Percentiles rank a stretch among this genome's conserved stretches.
Conservation (phyloP, 2,797 vertebrate genomes). For the Champsocephalus gunnari region DNA sequence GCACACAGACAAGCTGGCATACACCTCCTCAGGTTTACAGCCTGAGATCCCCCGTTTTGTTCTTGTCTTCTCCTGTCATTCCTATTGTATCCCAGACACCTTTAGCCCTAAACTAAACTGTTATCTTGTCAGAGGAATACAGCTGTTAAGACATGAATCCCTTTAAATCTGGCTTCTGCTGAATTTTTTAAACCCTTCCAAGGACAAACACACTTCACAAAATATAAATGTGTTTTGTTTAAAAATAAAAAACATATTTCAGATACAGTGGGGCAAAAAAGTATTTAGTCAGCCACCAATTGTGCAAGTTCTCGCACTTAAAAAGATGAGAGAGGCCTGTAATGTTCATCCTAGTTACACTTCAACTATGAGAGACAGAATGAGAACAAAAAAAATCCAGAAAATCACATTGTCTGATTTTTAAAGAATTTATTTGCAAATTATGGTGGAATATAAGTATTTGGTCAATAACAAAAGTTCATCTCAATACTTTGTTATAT, state of each 20-base stretch:
- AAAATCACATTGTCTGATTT: too few relatives aligned
- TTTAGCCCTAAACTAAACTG: constrained; percentile 1
- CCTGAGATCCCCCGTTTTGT: constrained; percentile 1
- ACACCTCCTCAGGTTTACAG: constrained; percentile 2
- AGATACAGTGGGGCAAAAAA: neutral
- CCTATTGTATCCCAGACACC: neutral
- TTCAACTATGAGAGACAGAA: too few relatives aligned
- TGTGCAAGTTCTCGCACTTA: too few relatives aligned
- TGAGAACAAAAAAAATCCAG: too few relatives aligned
- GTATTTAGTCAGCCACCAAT: too few relatives aligned
- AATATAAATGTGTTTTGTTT: neutral
- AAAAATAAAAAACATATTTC: neutral
- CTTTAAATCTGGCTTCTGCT: constrained; percentile 22
- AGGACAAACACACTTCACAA: constrained; percentile 1
- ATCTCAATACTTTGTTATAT: too few relatives aligned
- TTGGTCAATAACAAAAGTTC: too few relatives aligned
- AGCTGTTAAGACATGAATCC: neutral
- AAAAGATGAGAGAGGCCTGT: too few relatives aligned
- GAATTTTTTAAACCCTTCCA: constrained; percentile 19
- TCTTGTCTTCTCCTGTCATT: constrained; percentile 3
- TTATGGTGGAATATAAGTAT: too few relatives aligned
- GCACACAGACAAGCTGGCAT: constrained; percentile 12
- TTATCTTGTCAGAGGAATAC: neutral
- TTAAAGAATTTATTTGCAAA: too few relatives aligned
- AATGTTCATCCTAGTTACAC: too few relatives aligned